Base-by-base conservation (phyloP, 2,113 vertebrate species). In the Pampusana beccarii region DNA sequence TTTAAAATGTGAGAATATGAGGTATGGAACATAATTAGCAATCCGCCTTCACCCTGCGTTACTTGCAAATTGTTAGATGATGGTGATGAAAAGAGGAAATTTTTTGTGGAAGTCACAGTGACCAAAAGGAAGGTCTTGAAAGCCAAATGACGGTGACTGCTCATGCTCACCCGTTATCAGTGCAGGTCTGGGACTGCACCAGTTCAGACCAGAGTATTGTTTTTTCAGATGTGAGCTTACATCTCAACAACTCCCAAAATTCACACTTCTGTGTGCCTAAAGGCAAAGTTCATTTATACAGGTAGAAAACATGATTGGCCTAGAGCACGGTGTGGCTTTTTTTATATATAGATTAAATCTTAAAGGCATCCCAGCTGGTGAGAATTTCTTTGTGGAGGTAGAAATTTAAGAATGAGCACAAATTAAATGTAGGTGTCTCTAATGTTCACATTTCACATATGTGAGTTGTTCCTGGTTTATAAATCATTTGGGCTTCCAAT, bases 401-500 rank as follows among this genome's bases (percentile, higher is more conserved):
- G 3, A 62, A 6, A 11, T 69, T 75, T 69, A 64, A 58, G 51
- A 38, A 58, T 13, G 5, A 6, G 26, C 8, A 1, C 24, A 44
- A 44, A 53, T 28, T 6, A 44, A 44, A 62, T 13, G 3, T 6
- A 16, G 9, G 16, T 57, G 36, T 46, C 64, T 90, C 51, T 60
- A n/a, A 81, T 26, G 13, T 36, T 46, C 14, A 7, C 11, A 6
- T 46, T 70, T 69, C 31, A 50, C 5, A 11, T 50, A 18, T 11
- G n/a, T 3, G 0, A 5, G 15, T 36, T 60, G 21, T 42, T 92
- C 21, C 33, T 64, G 38, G 21, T 11, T 44, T 46, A 31, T 66
- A 58, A 79, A 67, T 88, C 5, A 0, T 12, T 17, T 0, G 0
- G 50, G 16, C 9, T 81, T 79, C n/a, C 25, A 44, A 46, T 46